phyloP scores from a whole-genome alignment of 2,113 vertebrate species.

The Carollia perspicillata region DNA sequence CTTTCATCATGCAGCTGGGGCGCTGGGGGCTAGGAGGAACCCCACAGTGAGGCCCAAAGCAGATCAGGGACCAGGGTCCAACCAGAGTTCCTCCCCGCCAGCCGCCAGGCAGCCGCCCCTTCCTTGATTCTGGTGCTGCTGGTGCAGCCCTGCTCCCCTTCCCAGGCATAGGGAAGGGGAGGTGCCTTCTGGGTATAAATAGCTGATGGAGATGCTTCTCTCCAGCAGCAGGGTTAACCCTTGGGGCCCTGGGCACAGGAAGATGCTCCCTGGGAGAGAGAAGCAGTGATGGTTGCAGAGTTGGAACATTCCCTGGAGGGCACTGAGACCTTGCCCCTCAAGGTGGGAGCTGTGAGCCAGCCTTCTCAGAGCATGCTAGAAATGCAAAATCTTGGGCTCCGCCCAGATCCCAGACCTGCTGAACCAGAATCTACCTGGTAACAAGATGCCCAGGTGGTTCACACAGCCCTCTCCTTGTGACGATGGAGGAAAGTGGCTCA shows the following conservation, averaged over 20 bases:
- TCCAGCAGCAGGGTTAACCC: constrained; percentile 55
- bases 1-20: not conserved
- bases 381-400: not conserved
- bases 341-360: not conserved
- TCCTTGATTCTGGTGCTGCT: not conserved
- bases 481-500: not conserved
- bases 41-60: not conserved
- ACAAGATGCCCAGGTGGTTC: not conserved
- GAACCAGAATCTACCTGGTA: not conserved
- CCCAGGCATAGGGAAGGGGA: not conserved
- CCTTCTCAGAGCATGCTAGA: not conserved
- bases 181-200: constrained; percentile 61
- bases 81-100: not conserved
- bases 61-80: not conserved
- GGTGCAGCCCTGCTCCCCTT: not conserved
- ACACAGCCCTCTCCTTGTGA: not conserved
- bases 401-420: not conserved
- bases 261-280: not conserved
- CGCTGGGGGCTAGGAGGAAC: not conserved
- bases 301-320: not conserved
- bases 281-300: not conserved
- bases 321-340: not conserved
- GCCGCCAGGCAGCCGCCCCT: not conserved
- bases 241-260: not conserved
- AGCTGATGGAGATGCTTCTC: constrained; percentile 44